Percentiles rank a stretch among this genome's conserved stretches.
These are phyloP conservation scores for Cydia amplana DNA, from an alignment of 1,140 invertebrate genomes.

Conservation along the genomic window DNA sequence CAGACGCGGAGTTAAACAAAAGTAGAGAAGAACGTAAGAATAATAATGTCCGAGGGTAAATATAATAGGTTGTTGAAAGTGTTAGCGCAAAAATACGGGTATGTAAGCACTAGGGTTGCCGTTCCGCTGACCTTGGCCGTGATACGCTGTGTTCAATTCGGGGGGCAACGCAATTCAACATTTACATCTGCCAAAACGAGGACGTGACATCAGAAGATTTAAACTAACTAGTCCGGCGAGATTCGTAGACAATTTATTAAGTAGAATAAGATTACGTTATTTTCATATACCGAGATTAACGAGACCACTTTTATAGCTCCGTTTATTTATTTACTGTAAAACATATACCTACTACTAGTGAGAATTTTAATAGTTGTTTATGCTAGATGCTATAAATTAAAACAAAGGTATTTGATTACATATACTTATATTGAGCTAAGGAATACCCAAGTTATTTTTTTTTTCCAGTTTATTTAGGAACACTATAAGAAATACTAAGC, in stretches of 20 bases:
- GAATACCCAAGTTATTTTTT: too few relatives aligned
- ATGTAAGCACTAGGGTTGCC: constrained; percentile 50
- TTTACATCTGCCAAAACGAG: constrained; percentile 67
- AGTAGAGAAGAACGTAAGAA: background rate
- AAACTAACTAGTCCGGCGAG: constrained; percentile 35
- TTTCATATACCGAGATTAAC: background rate
- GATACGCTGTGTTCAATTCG: constrained; percentile 50
- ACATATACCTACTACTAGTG: background rate
- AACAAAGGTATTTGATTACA: too few relatives aligned
- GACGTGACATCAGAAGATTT: constrained; percentile 42
- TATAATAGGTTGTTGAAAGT: constrained; percentile 15
- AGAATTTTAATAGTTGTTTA: background rate
- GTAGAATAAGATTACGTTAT: background rate
- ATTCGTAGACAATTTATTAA: background rate
- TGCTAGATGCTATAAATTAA: background rate
- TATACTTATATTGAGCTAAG: too few relatives aligned
- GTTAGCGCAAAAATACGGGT: constrained; percentile 34
- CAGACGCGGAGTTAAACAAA: background rate
- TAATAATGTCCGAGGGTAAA: background rate
- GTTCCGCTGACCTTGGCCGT: constrained; percentile 69
- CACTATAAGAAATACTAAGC: background rate
- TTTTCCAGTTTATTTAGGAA: too few relatives aligned
- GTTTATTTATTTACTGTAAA: background rate
- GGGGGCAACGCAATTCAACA: constrained; percentile 64
- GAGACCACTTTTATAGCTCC: background rate